A percentile compares a stretch with the other conserved stretches of the same genome.
Conservation (phyloP, 1,140 invertebrate species). For the Bombus cullumanus region DNA sequence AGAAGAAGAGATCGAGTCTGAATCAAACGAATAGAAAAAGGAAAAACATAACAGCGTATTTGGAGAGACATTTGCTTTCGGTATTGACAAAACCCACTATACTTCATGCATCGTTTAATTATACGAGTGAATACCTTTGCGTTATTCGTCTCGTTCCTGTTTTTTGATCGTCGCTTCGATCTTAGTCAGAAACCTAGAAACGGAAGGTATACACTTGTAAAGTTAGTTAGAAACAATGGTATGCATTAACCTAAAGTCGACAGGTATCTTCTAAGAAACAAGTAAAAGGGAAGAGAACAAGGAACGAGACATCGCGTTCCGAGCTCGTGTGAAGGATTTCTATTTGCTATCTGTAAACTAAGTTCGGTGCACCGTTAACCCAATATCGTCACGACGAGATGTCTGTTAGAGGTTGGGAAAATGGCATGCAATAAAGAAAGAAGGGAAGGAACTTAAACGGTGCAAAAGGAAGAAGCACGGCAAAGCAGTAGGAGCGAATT, state of each 20-base stretch:
- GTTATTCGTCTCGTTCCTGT: neutral
- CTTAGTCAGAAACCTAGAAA: neutral
- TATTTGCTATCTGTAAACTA: no score
- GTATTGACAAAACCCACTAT: neutral
- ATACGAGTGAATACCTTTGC: neutral
- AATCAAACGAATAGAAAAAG: neutral
- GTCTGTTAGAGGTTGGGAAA: neutral
- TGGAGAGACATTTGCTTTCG: neutral
- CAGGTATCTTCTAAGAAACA: neutral
- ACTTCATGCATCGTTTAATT: conserved; percentile 11
- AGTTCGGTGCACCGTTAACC: neutral
- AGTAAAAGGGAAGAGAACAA: neutral
- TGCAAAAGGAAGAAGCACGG: neutral
- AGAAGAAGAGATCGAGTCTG: neutral
- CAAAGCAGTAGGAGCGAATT: no score
- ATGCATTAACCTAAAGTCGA: conserved; percentile 4
- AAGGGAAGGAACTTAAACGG: neutral
- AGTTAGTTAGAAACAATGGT: neutral
- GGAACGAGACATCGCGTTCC: no score
- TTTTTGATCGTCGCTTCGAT: neutral
- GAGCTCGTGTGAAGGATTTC: neutral
- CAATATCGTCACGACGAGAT: neutral
- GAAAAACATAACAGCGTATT: neutral
- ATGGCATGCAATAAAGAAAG: neutral
- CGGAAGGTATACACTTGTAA: neutral